Conservation (phyloP, 2,797 vertebrate genomes). For the Melanotaenia trifasciata region DNA sequence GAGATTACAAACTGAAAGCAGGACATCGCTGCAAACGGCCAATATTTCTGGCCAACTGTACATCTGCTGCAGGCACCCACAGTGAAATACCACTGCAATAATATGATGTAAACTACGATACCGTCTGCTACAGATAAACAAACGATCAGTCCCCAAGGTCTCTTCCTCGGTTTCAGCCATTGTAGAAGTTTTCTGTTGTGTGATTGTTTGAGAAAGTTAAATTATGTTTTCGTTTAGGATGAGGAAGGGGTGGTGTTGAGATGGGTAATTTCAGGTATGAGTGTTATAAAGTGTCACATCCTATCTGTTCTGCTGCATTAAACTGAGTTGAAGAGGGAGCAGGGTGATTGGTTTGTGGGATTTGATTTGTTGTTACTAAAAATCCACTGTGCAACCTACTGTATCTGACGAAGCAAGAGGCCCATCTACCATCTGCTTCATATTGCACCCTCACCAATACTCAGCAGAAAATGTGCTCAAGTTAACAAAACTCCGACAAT, state of each 20-base stretch:
- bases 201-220: constrained; percentile 51
- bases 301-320: constrained; percentile 38
- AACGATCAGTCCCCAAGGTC: constrained; percentile 37
- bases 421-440: constrained; percentile 31
- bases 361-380: constrained; percentile 36
- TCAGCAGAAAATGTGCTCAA: constrained; percentile 24
- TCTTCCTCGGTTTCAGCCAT: constrained; percentile 9
- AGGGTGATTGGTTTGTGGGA: constrained; percentile 23
- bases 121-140: constrained; percentile 36
- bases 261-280: constrained; percentile 24
- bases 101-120: constrained; percentile 56
- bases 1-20: constrained; percentile 41
- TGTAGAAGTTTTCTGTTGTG: constrained; percentile 35
- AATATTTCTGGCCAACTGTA: constrained; percentile 20
- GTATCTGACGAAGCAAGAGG: constrained; percentile 32
- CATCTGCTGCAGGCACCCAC: constrained; percentile 35
- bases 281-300: constrained; percentile 31
- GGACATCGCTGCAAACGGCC: constrained; percentile 4
- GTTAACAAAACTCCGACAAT: constrained; percentile 9
- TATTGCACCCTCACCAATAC: background rate
- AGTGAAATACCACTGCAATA: constrained; percentile 52
- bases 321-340: constrained; percentile 17
- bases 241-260: constrained; percentile 12
- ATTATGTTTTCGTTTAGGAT: constrained; percentile 47
- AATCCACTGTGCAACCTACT: constrained; percentile 24